Evolutionary conservation across 2,113 vertebrate species (phyloP).

Genomic region (Mesoclemmys tuberculata): DNA sequence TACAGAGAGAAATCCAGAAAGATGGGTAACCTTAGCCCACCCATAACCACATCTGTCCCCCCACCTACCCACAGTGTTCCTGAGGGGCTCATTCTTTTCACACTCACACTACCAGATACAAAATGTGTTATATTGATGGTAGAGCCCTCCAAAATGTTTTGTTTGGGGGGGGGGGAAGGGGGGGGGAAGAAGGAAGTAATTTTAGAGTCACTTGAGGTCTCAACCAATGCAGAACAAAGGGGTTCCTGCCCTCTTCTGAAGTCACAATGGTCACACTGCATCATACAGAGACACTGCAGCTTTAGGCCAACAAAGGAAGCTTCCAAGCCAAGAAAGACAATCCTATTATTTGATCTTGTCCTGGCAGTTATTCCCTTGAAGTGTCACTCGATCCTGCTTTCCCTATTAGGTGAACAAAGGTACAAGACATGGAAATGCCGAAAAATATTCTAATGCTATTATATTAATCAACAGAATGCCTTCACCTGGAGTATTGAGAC

Average conservation of each 20-base stretch:
- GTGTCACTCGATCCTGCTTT: neutral
- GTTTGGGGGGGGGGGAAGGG: neutral
- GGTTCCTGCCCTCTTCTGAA: neutral
- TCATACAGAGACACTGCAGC: neutral
- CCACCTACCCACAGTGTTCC: neutral
- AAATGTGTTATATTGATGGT: neutral
- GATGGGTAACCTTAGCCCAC: neutral
- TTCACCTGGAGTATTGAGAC: neutral
- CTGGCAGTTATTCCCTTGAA: neutral
- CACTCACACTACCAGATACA: neutral
- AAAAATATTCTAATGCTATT: neutral
- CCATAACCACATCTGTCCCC: neutral
- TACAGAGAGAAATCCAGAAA: slow-evolving; percentile 34
- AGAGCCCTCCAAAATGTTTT: neutral
- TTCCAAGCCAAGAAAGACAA: neutral
- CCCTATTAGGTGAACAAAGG: neutral
- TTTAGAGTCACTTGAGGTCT: neutral
- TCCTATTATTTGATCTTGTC: neutral
- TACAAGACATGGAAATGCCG: neutral
- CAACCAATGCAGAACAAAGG: neutral
- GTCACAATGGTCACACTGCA: neutral
- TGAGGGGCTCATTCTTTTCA: accelerated
- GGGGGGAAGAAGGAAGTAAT: neutral
- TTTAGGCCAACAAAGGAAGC: neutral
- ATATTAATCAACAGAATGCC: neutral